Evolutionary conservation across 2,888 invertebrate species (phyloP), one percentile per base, ranked within the genome.

Genomic region (Diachrysia chrysitis): DNA sequence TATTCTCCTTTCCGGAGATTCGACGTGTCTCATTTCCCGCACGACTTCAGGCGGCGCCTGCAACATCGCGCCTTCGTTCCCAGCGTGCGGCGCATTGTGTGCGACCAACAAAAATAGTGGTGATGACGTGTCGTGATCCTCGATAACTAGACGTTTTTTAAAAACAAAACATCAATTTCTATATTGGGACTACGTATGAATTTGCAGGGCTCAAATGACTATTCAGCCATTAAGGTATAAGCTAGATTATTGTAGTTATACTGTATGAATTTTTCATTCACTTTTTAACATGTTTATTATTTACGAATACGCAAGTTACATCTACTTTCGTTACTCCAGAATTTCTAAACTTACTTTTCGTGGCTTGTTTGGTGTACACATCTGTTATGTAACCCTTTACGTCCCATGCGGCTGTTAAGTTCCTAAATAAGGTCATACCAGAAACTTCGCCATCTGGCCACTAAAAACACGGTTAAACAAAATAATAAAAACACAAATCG

Each of bases 91-190:
- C 0, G 98, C 98, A 55, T 97, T 93, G 89, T 98, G 98, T 0
- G 97, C 96, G 55, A 99, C 84, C 92, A 98, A 96, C 72, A 99
- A 91, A 85, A 98, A 98, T 67, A 99, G 90, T 0, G 99, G 98
- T 12, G 89, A 89, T 46, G 92, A 86, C 0, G 81, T 79, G 72
- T 97, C 92, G 81, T 97, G 97, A 0, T 90, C 84, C 7, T 89
- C 87, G 63, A 97, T 97, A 2, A 97, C 95, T 95, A 82, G 37
- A n/a, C 1, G n/a, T 42, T 37, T 42, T 42, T n/a, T n/a, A n/a
- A n/a, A n/a, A n/a, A n/a, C n/a, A 42, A n/a, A 42, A n/a, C n/a
- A 4, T 6, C 6, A n/a, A 32, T 0, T 10, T 10, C 10, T 32
- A 10, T 25, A 25, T 3, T 25, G 25, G 25, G 25, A 10, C 2